A percentile compares a stretch with the other conserved stretches of the same genome.
phyloP scores from a whole-genome alignment of 1,140 invertebrate genomes.

The Hirudo medicinalis region DNA sequence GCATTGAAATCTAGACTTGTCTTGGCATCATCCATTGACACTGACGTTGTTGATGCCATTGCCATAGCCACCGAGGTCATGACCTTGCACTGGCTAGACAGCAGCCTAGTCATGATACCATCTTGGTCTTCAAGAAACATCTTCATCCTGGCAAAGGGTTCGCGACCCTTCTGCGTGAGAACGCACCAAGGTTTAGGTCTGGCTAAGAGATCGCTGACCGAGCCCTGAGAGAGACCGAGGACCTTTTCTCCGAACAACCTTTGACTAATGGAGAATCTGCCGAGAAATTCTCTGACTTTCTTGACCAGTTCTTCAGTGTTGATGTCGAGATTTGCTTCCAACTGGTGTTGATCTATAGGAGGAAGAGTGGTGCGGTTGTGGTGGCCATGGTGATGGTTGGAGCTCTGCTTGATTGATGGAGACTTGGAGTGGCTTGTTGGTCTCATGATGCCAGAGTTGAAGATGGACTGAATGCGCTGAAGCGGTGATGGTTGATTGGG shows the following conservation, averaged over 20 bases:
- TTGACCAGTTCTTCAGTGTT: slow-evolving; percentile 97
- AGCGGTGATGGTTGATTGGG: slow-evolving; percentile 54
- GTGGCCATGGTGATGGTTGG: slow-evolving; percentile 65
- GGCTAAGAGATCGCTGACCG: slow-evolving; percentile 86
- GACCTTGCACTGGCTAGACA: slow-evolving; percentile 92
- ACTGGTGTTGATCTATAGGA: slow-evolving; percentile 95
- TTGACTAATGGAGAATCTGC: slow-evolving; percentile 95
- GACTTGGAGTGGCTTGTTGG: slow-evolving; percentile 26
- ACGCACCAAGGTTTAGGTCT: slow-evolving; percentile 98
- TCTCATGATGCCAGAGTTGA: slow-evolving; percentile 84
- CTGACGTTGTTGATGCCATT: background rate
- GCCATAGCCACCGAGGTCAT: background rate
- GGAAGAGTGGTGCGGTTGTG: slow-evolving; percentile 84
- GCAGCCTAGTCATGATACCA: slow-evolving; percentile 85
- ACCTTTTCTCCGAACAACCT: slow-evolving; percentile 93
- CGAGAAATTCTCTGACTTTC: slow-evolving; percentile 71
- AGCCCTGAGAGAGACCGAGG: slow-evolving; percentile 69
- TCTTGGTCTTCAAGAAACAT: slow-evolving; percentile 91
- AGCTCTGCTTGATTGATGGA: slow-evolving; percentile 48
- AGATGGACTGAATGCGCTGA: slow-evolving; percentile 92
- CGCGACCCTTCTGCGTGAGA: slow-evolving; percentile 91
- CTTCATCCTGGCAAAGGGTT: slow-evolving; percentile 96
- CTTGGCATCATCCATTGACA: background rate
- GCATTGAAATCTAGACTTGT: too few relatives aligned
- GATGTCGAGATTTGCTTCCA: slow-evolving; percentile 91